These are phyloP conservation scores for Whitmania pigra DNA, from an alignment of 1,140 invertebrate species.

Conservation along the genomic window DNA sequence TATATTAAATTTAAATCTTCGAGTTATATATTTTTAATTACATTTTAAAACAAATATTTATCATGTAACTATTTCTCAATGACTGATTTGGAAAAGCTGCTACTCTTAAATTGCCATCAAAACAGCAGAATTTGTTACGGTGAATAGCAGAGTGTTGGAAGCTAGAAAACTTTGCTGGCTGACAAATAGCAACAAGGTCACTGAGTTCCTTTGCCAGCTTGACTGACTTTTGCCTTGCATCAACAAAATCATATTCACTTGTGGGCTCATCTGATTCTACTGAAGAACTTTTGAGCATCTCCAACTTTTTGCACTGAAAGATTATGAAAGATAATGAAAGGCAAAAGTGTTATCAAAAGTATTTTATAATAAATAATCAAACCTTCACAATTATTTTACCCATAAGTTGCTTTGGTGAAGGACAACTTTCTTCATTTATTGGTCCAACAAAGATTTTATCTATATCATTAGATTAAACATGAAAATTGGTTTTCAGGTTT, in stretches of 20 bases:
- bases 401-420: constrained; percentile 41
- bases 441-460: constrained; percentile 30
- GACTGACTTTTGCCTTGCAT: constrained; percentile 22
- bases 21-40: not conserved
- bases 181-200: constrained; percentile 43
- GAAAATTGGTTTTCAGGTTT: no score
- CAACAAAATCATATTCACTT: constrained; percentile 3
- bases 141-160: not conserved
- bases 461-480: constrained; percentile 26
- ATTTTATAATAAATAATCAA: not conserved
- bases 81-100: no score
- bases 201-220: constrained; percentile 42
- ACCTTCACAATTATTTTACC: constrained; percentile 39
- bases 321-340: not conserved
- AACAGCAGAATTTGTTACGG: not conserved
- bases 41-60: no score
- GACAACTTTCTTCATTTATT: constrained; percentile 31
- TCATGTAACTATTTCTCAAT: no score
- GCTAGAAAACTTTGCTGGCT: constrained; percentile 24
- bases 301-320: constrained; percentile 7
- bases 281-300: not conserved
- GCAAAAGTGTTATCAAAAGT: not conserved
- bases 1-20: not conserved
- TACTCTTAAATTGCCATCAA: no score
- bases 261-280: not conserved